Percentiles rank a stretch among this genome's conserved stretches.
phyloP scores from a whole-genome alignment of 2,888 invertebrate species.

The Drosophila lutescens region DNA sequence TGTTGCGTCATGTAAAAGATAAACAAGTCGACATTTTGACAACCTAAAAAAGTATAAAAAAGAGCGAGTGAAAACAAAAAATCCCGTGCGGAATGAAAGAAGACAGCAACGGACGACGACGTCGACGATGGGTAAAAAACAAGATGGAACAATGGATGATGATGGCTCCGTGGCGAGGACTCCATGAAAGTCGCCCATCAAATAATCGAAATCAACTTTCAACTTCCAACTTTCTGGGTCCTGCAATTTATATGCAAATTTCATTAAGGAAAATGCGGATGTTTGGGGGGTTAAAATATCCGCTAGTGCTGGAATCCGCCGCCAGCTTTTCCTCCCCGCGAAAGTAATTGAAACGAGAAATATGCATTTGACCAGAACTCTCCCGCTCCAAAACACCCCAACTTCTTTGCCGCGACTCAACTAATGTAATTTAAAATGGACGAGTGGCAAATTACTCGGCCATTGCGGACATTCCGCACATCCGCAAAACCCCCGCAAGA shows the following conservation, averaged over 20 bases:
- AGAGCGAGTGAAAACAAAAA: constrained; percentile 3
- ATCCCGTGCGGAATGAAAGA: constrained; percentile 10
- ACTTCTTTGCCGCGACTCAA: constrained; percentile 52
- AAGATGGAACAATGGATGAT: constrained; percentile 25
- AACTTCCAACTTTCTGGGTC: constrained; percentile 52
- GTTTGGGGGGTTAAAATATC: constrained; percentile 1
- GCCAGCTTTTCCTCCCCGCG: constrained; percentile 34
- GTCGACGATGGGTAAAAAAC: constrained; percentile 11
- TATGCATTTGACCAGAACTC: constrained; percentile 72
- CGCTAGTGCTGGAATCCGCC: constrained; percentile 20
- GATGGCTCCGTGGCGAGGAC: constrained; percentile 50
- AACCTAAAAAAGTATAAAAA: constrained; percentile 49
- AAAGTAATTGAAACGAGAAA: constrained; percentile 71
- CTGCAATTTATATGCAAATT: constrained; percentile 78
- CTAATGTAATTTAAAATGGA: constrained; percentile 78
- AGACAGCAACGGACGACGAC: constrained; percentile 25
- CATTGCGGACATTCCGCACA: constrained; percentile 28
- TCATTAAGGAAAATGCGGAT: constrained; percentile 64
- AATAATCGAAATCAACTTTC: constrained; percentile 76
- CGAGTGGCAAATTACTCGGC: constrained; percentile 78
- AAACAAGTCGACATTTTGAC: constrained; percentile 76
- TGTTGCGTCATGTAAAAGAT: constrained; percentile 70
- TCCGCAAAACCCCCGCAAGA: constrained; percentile 13
- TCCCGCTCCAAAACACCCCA: constrained; percentile 3
- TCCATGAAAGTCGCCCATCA: constrained; percentile 70